Conservation (phyloP, 1,140 invertebrate species). For the Drosophila ananassae region DNA sequence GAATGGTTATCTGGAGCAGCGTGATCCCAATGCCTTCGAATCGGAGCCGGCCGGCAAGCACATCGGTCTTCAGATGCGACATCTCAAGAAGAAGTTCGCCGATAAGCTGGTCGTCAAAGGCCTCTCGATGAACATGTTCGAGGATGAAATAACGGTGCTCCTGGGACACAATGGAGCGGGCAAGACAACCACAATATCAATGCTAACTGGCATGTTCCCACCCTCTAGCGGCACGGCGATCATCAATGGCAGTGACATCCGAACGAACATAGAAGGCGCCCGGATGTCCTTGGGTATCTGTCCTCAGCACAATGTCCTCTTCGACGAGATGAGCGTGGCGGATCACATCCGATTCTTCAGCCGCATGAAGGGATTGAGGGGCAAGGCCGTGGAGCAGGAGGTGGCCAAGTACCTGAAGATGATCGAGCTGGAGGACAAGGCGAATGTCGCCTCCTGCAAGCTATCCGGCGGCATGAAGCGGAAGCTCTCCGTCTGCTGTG, state of each 20-base stretch:
- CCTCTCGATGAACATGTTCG: conserved; percentile 88
- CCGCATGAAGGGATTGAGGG: conserved; percentile 88
- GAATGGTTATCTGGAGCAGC: conserved; percentile 26
- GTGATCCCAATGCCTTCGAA: conserved; percentile 85
- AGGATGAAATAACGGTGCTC: conserved; percentile 88
- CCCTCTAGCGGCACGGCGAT: conserved; percentile 89
- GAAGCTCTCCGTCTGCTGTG: conserved; percentile 90
- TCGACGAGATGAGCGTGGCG: conserved; percentile 93
- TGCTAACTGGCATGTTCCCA: conserved; percentile 90
- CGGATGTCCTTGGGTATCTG: conserved; percentile 92
- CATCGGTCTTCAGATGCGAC: conserved; percentile 87
- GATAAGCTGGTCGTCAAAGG: conserved; percentile 89
- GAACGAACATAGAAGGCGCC: conserved; percentile 86
- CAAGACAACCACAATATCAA: conserved; percentile 92
- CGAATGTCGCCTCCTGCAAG: conserved; percentile 85
- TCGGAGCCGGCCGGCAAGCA: conserved; percentile 85
- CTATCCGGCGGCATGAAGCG: conserved; percentile 94
- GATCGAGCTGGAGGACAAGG: conserved; percentile 87
- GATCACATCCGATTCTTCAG: conserved; percentile 96
- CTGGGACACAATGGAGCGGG: conserved; percentile 92
- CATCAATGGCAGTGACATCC: conserved; percentile 89
- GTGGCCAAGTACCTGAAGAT: conserved; percentile 88
- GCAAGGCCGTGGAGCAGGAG: conserved; percentile 86
- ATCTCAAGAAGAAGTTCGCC: conserved; percentile 87
- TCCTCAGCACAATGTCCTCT: conserved; percentile 97